These are phyloP conservation scores for Hemicentrotus pulcherrimus DNA, from an alignment of 35 echinoderm and acorn worm species.

Conservation along the genomic window DNA sequence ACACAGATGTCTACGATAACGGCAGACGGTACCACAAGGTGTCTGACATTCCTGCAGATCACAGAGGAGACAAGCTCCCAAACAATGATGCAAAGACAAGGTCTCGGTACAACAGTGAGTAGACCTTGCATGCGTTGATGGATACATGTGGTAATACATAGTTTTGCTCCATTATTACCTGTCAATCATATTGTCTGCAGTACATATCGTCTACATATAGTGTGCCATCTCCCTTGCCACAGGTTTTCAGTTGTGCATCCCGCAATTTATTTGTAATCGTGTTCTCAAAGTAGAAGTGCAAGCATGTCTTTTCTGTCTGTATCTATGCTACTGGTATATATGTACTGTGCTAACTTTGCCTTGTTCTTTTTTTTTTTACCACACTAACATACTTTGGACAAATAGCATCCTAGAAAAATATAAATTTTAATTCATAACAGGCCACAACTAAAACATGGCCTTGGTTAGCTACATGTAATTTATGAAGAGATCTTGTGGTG, in stretches of 20 bases:
- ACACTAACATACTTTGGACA: too few species aligned
- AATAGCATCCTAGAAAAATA: too few species aligned
- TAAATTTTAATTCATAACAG: too few species aligned
- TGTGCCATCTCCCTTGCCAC: neutral
- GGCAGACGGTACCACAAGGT: neutral
- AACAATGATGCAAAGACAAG: neutral
- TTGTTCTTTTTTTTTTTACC: too few species aligned
- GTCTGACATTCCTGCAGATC: neutral
- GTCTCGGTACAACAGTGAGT: conserved; percentile 43
- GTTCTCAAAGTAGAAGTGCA: neutral
- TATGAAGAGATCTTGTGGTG: too few species aligned
- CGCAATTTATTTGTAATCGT: neutral
- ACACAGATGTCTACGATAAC: neutral
- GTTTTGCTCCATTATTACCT: neutral
- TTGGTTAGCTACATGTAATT: too few species aligned
- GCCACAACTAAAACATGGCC: too few species aligned
- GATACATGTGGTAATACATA: neutral
- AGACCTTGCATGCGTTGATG: neutral
- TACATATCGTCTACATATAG: neutral
- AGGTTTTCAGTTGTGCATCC: neutral
- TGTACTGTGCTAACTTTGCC: too few species aligned
- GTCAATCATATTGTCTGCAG: neutral
- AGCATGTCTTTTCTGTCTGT: neutral
- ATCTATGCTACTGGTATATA: neutral
- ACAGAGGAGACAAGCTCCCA: neutral